Conservation (phyloP, 2,888 invertebrate species). For the Cinara cedri region DNA sequence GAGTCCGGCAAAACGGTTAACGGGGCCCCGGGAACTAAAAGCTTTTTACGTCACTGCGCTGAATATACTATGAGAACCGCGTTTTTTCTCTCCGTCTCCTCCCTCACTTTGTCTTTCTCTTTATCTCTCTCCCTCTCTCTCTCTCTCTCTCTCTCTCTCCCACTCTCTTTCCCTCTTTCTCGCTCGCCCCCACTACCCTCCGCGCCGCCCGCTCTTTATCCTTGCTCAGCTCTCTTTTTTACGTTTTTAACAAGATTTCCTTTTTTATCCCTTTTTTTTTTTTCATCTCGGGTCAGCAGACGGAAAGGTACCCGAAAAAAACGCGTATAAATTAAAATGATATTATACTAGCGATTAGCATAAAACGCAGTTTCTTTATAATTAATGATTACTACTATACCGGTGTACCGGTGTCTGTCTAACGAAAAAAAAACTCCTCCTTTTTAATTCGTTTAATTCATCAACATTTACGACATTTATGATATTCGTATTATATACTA, state of each 20-base stretch:
- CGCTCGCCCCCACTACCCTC: too few species aligned
- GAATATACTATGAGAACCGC: slow-evolving; percentile 56
- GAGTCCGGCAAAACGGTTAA: slow-evolving; percentile 57
- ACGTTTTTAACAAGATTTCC: slow-evolving; percentile 36
- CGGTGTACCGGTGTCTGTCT: too few species aligned
- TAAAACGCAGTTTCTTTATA: too few species aligned
- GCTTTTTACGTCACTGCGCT: slow-evolving; percentile 54
- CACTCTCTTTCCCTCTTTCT: neutral
- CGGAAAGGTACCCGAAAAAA: neutral
- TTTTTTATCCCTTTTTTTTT: neutral
- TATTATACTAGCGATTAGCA: neutral
- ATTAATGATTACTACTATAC: too few species aligned
- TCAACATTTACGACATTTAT: too few species aligned
- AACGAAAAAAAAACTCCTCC: too few species aligned
- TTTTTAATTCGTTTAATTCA: too few species aligned
- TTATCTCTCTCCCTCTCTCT: neutral
- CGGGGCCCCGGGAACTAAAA: slow-evolving; percentile 51
- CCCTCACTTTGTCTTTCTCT: neutral
- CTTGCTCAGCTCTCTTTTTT: neutral
- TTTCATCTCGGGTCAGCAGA: too few species aligned
- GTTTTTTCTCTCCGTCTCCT: neutral
- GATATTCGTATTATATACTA: too few species aligned
- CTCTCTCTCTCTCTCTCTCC: neutral
- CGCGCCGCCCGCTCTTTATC: neutral
- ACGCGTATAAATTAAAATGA: neutral